Base-by-base conservation (phyloP, 1,140 invertebrate species). In the Rhopalosiphum padi region DNA sequence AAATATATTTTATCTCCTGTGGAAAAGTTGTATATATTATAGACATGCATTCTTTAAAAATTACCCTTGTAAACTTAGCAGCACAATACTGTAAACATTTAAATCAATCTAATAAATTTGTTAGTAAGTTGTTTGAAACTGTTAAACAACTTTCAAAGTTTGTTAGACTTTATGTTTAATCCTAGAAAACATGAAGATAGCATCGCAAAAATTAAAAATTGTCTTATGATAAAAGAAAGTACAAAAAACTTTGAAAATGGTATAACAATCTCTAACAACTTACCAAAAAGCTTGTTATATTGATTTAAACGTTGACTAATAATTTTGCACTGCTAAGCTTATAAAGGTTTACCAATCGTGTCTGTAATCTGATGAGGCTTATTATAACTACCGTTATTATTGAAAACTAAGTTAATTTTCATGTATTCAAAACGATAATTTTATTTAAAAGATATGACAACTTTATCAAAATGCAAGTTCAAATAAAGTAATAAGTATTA, bases 41-140 rank as follows among this genome's bases (percentile, higher is more conserved):
- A 21, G 15, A 18, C n/a, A 21, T 35, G 4, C 4, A n/a, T 77
- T 18, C 60, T n/a, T 77, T 77, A n/a, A 77, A 77, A 77, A n/a
- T n/a, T 22, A n/a, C 60, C 30, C 15, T 5, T 77, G 30, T 77
- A 77, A 77, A n/a, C 60, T 77, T 77, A 77, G 15, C 15, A 35
- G 1, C n/a, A n/a, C 3, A n/a, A 77, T n/a, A 11, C 60, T n/a
- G 11, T 77, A 15, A 77, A 77, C 60, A 77, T 35, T 77, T 77
- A 77, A 77, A 77, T 77, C 60, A 77, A 77, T 77, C 15, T n/a
- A 77, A 77, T 77, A 77, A 77, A 77, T 77, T n/a, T 77, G 15
- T 77, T 77, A 77, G 60, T 77, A 77, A 35, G 60, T 77, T 77
- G 60, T 77, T 77, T 35, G 60, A 77, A 15, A 77, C n/a, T 77